These are phyloP conservation scores for Chlorospingus flavigularis DNA, from an alignment of 2,797 vertebrate species.

Conservation along the genomic window DNA sequence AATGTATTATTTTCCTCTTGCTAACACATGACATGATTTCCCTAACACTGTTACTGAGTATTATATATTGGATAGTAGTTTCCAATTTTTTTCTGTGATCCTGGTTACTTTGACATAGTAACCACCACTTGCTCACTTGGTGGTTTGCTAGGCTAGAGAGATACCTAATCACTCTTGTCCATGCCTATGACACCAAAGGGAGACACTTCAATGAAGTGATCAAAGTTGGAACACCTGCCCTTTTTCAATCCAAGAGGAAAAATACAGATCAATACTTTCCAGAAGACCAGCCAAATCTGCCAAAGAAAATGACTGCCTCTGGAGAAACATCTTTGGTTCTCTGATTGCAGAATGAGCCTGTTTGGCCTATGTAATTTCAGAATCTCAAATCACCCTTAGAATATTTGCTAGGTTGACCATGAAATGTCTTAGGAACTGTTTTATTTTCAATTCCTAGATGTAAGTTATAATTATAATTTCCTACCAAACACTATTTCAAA, in stretches of 20 bases:
- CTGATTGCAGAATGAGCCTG: background rate
- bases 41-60: background rate
- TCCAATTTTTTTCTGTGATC: background rate
- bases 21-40: background rate
- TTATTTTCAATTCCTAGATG: background rate
- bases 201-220: background rate
- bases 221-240: background rate
- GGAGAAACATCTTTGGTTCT: background rate
- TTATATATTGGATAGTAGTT: background rate
- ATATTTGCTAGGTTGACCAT: background rate
- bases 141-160: background rate
- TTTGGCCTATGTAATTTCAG: background rate
- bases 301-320: background rate
- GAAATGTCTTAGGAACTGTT: background rate
- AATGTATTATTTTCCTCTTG: background rate
- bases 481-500: background rate
- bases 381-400: background rate
- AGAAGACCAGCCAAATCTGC: background rate
- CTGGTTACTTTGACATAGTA: background rate
- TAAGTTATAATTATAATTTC: background rate
- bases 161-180: background rate
- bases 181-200: background rate
- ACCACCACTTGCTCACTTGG: background rate
- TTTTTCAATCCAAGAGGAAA: background rate
- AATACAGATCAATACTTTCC: background rate